Percentiles rank a stretch among this genome's conserved stretches.
Evolutionary conservation across 2,797 vertebrate species (phyloP).

Genomic region (Protosalanx chinensis): DNA sequence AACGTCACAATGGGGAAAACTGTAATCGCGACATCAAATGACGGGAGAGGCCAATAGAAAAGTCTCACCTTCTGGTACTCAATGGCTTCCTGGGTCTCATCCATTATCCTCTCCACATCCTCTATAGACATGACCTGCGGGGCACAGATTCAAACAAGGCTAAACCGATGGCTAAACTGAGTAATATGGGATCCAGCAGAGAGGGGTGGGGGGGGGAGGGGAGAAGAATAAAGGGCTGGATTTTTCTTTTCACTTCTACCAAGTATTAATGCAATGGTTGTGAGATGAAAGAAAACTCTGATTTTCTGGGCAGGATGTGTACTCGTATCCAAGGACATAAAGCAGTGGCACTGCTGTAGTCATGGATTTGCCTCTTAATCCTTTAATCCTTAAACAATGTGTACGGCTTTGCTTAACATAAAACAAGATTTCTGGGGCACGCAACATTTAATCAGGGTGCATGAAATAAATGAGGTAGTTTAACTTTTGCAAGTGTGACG

Average conservation of each 20-base stretch:
- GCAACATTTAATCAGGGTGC: constrained; percentile 30
- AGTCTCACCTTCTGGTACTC: constrained; percentile 87
- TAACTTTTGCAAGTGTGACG: neutral
- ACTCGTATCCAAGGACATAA: constrained; percentile 45
- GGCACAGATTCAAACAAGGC: constrained; percentile 31
- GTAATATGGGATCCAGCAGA: constrained; percentile 1
- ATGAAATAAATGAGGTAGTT: constrained; percentile 24
- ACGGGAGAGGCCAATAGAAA: neutral
- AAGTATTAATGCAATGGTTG: constrained; percentile 14
- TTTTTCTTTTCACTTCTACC: constrained; percentile 6
- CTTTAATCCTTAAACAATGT: constrained; percentile 69
- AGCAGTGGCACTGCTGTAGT: constrained; percentile 46
- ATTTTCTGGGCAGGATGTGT: constrained; percentile 30
- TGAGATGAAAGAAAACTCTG: neutral
- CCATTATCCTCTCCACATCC: constrained; percentile 90
- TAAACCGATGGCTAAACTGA: too few relatives aligned
- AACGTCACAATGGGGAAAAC: neutral
- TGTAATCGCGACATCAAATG: constrained; percentile 4
- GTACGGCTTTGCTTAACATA: constrained; percentile 51
- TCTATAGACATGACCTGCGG: constrained; percentile 90
- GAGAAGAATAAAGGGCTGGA: neutral
- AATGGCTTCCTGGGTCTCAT: constrained; percentile 90
- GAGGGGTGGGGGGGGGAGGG: too few relatives aligned
- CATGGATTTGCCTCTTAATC: constrained; percentile 64
- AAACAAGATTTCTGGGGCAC: constrained; percentile 30